These are phyloP conservation scores for Eretmochelys imbricata DNA, from an alignment of 2,113 vertebrate species.

Conservation along the genomic window DNA sequence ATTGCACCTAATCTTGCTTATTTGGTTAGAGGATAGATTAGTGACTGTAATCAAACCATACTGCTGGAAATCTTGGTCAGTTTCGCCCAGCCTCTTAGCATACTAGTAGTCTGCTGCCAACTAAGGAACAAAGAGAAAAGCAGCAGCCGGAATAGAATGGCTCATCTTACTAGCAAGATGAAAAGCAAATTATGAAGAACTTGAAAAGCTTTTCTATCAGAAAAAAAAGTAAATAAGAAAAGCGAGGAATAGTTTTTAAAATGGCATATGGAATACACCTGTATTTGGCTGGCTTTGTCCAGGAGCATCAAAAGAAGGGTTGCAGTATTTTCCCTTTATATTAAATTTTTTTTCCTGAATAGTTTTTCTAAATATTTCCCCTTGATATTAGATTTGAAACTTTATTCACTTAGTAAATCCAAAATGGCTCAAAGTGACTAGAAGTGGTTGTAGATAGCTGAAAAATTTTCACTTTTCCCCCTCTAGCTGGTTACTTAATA, in stretches of 20 bases:
- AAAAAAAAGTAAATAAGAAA: not conserved
- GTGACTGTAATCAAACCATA: slow-evolving; percentile 65
- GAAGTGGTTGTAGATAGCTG: not conserved
- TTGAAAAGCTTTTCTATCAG: slow-evolving; percentile 16
- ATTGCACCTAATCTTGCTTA: slow-evolving; percentile 49
- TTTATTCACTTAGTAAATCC: not conserved
- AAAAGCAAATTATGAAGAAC: slow-evolving; percentile 47
- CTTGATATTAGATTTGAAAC: not conserved
- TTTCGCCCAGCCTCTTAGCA: slow-evolving; percentile 27
- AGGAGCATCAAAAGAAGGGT: not conserved
- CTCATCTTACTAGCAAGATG: slow-evolving; percentile 53
- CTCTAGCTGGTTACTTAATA: not conserved
- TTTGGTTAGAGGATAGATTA: slow-evolving; percentile 77
- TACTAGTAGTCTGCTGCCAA: not conserved
- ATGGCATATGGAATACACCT: not conserved
- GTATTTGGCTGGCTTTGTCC: not conserved
- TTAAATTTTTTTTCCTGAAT: not conserved
- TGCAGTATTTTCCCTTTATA: not conserved
- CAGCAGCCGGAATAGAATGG: not conserved
- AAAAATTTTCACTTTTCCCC: not conserved
- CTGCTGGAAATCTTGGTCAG: slow-evolving; percentile 76
- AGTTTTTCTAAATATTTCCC: not conserved
- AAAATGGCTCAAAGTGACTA: not conserved
- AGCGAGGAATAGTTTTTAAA: not conserved
- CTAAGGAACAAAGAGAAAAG: not conserved